A percentile compares a stretch with the other conserved stretches of the same genome.
Conservation (phyloP, 2,888 invertebrate species). For the Latrodectus elegans region DNA sequence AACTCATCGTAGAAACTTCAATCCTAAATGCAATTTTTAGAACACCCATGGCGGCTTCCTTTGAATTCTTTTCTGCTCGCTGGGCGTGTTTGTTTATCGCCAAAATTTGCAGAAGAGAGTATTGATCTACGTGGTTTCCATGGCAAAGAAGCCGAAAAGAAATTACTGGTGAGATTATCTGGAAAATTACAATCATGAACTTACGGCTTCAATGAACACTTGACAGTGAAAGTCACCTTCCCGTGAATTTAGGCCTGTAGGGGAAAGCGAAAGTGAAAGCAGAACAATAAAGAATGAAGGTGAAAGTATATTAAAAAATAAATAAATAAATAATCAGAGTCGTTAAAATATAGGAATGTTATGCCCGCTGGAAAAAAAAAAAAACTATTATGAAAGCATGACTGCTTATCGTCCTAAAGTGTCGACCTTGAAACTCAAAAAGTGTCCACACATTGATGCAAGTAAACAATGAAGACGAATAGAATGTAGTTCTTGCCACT, state of each 20-base stretch:
- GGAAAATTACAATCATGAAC: not conserved
- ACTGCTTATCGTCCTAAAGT: not conserved
- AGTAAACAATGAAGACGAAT: no score
- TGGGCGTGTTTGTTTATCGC: no score
- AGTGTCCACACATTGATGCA: no score
- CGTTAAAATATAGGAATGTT: slow-evolving; percentile 25
- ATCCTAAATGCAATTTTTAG: no score
- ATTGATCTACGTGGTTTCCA: not conserved
- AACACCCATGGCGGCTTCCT: no score
- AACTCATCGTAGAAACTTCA: no score
- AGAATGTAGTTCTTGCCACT: no score
- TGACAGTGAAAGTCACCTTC: slow-evolving; percentile 51
- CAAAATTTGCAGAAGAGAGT: no score
- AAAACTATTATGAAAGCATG: slow-evolving; percentile 15
- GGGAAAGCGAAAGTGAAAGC: slow-evolving; percentile 26
- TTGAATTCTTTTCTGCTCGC: no score
- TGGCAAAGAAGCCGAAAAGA: not conserved
- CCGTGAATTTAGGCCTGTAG: slow-evolving; percentile 37
- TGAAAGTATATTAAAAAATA: slow-evolving; percentile 26
- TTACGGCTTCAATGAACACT: not conserved
- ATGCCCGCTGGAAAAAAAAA: slow-evolving; percentile 23
- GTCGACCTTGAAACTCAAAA: no score
- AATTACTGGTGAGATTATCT: not conserved
- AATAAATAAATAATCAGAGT: not conserved
- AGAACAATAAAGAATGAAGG: slow-evolving; percentile 12